A percentile compares a stretch with the other conserved stretches of the same genome.
phyloP scores from a whole-genome alignment of 2,113 vertebrate species.

The Brienomyrus longianalis region DNA sequence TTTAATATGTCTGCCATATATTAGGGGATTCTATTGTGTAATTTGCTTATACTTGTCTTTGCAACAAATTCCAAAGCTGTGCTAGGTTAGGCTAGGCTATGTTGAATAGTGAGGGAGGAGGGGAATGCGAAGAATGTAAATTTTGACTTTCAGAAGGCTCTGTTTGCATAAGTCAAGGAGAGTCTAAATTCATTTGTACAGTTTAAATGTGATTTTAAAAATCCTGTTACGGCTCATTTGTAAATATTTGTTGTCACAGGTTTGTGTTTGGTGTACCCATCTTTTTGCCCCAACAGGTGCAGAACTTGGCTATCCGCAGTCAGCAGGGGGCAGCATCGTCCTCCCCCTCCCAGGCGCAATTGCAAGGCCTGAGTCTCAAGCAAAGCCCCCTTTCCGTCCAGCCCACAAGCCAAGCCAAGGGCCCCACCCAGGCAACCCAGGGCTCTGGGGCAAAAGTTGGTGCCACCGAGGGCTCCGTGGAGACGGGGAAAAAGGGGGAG shows the following conservation, averaged over 20 bases:
- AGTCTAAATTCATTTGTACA: not conserved
- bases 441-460: conserved; percentile 35
- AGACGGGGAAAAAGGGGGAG: conserved; percentile 70
- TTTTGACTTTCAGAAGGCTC: not conserved
- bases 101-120: no score
- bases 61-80: no score
- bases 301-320: conserved; percentile 76
- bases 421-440: conserved; percentile 50
- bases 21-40: no score
- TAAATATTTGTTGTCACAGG: not conserved
- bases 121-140: no score
- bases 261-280: not conserved
- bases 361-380: conserved; percentile 76
- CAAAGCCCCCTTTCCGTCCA: conserved; percentile 61
- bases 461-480: conserved; percentile 35
- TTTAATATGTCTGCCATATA: not conserved
- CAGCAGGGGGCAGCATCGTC: conserved; percentile 66
- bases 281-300: conserved; percentile 59
- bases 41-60: no score
- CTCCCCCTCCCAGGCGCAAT: conserved; percentile 50
- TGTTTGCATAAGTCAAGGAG: not conserved
- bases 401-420: conserved; percentile 63
- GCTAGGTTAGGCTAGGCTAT: no score
- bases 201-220: not conserved
- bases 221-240: not conserved